phyloP scores from a whole-genome alignment of 53 echinoderm and acorn worm genomes.

The Hippasteria phrygiana region DNA sequence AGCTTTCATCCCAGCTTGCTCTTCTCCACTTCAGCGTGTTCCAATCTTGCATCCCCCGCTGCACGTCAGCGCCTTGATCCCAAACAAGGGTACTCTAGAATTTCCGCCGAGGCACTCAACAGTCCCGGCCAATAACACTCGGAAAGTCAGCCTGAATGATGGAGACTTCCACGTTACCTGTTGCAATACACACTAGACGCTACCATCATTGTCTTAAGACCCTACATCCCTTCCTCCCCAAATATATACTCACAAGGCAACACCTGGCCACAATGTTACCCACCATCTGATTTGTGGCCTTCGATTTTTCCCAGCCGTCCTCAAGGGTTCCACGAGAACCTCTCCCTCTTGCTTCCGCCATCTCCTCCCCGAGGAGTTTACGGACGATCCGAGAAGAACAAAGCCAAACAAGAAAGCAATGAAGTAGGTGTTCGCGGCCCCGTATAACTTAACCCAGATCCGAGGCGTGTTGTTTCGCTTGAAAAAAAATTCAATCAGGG shows the following conservation, averaged over 20 bases:
- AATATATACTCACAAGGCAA: slow-evolving; percentile 11
- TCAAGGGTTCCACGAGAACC: neutral
- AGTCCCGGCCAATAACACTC: slow-evolving; percentile 35
- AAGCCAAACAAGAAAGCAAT: slow-evolving; percentile 24
- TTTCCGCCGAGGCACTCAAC: slow-evolving; percentile 43
- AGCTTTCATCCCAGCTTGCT: slow-evolving; percentile 4
- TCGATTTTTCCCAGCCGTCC: slow-evolving; percentile 18
- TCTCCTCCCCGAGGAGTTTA: neutral
- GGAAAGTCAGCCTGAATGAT: neutral
- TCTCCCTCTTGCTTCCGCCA: neutral
- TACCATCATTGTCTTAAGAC: neutral
- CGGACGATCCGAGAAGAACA: neutral
- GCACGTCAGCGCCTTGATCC: slow-evolving; percentile 44
- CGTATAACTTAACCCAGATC: slow-evolving; percentile 53
- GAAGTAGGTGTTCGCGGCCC: neutral
- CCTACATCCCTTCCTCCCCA: neutral
- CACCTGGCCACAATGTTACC: slow-evolving; percentile 39
- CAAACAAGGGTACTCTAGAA: slow-evolving; percentile 24
- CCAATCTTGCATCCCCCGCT: slow-evolving; percentile 18
- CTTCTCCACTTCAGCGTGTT: slow-evolving; percentile 27
- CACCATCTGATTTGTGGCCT: slow-evolving; percentile 12
- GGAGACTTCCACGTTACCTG: slow-evolving; percentile 21
- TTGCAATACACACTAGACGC: slow-evolving; percentile 17
- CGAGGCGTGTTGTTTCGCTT: slow-evolving; percentile 11
- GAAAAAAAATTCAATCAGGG: slow-evolving; percentile 18